Evolutionary conservation across 1,140 invertebrate genomes (phyloP).

Genomic region (Chironomus tepperi): DNA sequence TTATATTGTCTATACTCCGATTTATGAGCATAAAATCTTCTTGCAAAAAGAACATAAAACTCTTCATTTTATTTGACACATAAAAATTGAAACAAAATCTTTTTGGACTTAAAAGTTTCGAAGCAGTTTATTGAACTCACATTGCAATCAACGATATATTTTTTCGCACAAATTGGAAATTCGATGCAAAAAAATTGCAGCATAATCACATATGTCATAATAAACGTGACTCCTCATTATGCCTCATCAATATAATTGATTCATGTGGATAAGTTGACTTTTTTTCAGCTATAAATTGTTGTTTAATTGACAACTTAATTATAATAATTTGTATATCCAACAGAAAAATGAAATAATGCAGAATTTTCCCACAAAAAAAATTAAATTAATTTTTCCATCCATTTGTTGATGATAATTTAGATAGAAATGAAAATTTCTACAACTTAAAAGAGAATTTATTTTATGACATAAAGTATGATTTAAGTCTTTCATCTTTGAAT

Average conservation of each 20-base stretch:
- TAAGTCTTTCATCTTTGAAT: not conserved
- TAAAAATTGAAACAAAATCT: too few species aligned
- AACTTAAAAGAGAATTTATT: not conserved
- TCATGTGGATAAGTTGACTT: not conserved
- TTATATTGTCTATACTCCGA: not conserved
- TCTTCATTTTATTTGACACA: too few species aligned
- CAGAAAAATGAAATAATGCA: not conserved
- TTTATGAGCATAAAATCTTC: not conserved
- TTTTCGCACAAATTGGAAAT: not conserved
- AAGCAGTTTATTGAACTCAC: not conserved
- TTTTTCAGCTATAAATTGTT: not conserved
- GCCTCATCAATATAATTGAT: not conserved
- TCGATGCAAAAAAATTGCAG: not conserved
- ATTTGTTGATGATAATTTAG: too few species aligned
- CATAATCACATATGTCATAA: not conserved
- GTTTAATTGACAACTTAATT: not conserved
- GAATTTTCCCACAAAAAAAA: not conserved
- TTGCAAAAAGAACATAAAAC: too few species aligned
- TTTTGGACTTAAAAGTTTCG: not conserved
- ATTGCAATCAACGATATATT: not conserved
- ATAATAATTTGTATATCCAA: not conserved
- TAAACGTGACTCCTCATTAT: constrained; percentile 7
- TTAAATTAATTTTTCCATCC: not conserved
- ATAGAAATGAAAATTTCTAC: not conserved
- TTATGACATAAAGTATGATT: constrained; percentile 1